Base-by-base conservation (phyloP, 2,888 invertebrate species). In the Pterobdella sp. region DNA sequence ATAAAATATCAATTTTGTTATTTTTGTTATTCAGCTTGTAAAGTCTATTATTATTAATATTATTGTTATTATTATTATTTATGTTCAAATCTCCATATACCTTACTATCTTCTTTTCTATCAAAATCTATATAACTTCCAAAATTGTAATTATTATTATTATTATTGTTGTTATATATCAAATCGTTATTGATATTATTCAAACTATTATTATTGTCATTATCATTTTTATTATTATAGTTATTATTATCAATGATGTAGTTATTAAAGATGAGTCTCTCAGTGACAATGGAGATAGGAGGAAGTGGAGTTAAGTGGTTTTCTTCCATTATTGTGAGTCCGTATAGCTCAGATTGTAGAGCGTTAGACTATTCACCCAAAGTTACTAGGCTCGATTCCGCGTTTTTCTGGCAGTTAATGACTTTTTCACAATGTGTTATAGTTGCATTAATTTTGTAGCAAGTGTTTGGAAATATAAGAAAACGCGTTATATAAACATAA, bases 231-330 rank as follows among this genome's bases (percentile, higher is more conserved):
- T 31, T 65, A 34, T 7, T 3, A 10, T 14, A 14, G 29, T 34
- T 22, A 22, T 70, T 70, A 60, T 31, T 70, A 63, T 63, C 29
- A 14, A 34, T 71, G 71, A 60, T 35, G 34, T 1, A 36, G 34
- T 63, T 60, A 63, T 71, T 71, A 63, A 71, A 63, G 71, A 56
- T 71, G 71, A 65, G 65, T 32, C 32, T 65, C 7, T 18, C 32
- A 34, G 32, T 65, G 18, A 65, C 34, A 31, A 65, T 56, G n/a
- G 60, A 56, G 60, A 56, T 56, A 26, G 60, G 60, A 26, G 60
- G 60, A 18, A 56, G 60, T 26, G 60, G 14, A 26, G 18, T 56
- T 3, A n/a, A 22, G n/a, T 26, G 18, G 7, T 29, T 66, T 4
- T n/a, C n/a, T n/a, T n/a, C n/a, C n/a, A n/a, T n/a, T n/a, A n/a